phyloP scores from a whole-genome alignment of 92 coral and sea anemone genomes.

The Zoanthus gigantus region DNA sequence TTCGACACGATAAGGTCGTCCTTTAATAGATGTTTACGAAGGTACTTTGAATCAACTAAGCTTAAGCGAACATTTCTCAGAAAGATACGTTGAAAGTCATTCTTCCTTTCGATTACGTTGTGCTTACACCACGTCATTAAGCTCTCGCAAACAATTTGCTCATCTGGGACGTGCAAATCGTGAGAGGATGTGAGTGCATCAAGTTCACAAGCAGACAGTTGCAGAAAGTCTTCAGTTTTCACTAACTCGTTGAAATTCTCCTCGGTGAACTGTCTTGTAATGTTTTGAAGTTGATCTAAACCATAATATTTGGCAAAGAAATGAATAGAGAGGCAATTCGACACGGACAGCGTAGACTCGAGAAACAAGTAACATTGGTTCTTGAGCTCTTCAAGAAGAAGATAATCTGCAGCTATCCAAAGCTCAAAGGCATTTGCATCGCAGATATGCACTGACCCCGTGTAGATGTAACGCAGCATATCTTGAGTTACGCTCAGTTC shows the following conservation, averaged over 20 bases:
- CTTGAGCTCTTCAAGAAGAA: conserved; percentile 34
- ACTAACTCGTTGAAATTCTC: conserved; percentile 24
- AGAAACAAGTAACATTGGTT: conserved; percentile 10
- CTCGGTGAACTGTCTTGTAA: conserved; percentile 20
- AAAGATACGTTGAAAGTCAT: conserved; percentile 18
- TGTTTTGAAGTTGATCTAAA: conserved; percentile 13
- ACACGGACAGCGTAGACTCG: conserved; percentile 20
- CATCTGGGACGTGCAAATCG: conserved; percentile 4
- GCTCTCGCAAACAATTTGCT: conserved; percentile 33
- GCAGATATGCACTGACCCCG: conserved; percentile 21
- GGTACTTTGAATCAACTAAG: conserved; percentile 25
- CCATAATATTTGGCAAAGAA: conserved; percentile 33
- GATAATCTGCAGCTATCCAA: conserved; percentile 33
- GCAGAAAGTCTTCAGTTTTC: conserved; percentile 14
- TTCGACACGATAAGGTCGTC: conserved; percentile 15
- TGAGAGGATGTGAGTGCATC: background rate
- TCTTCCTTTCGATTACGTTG: background rate
- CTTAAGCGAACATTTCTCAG: conserved; percentile 15
- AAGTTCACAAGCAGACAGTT: conserved; percentile 3
- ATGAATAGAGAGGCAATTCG: conserved; percentile 32
- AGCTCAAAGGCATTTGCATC: conserved; percentile 23
- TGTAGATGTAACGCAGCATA: conserved; percentile 22
- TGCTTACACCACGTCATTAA: conserved; percentile 29
- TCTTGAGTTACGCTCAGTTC: background rate
- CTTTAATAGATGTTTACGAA: conserved; percentile 23